Percentiles rank a stretch among this genome's conserved stretches.
phyloP scores from a whole-genome alignment of 2,888 invertebrate species.

The Trissoscelio sp. region DNA sequence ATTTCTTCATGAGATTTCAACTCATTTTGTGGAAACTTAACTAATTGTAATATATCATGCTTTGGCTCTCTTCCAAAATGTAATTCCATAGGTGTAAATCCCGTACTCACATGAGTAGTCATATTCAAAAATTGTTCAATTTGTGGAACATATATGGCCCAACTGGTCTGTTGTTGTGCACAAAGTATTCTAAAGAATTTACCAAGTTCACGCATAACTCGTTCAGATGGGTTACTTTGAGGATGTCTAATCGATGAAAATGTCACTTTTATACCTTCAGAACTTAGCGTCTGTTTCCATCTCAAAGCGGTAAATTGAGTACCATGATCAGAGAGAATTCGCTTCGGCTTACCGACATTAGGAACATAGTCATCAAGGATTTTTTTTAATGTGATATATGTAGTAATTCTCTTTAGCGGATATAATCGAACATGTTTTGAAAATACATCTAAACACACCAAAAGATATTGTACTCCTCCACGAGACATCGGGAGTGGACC shows the following conservation, averaged over 20 bases:
- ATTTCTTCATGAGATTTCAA: conserved; percentile 15
- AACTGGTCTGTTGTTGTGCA: conserved; percentile 15
- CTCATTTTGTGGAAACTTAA: conserved; percentile 16
- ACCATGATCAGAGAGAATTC: conserved; percentile 35
- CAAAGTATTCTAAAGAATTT: conserved; percentile 24
- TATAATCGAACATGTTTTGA: conserved; percentile 46
- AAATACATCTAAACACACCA: conserved; percentile 49
- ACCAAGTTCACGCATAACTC: conserved; percentile 27
- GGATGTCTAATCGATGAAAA: conserved; percentile 12
- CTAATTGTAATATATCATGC: neutral
- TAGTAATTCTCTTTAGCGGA: conserved; percentile 42
- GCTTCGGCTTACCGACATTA: conserved; percentile 6
- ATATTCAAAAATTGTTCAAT: conserved; percentile 23
- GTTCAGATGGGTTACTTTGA: conserved; percentile 2
- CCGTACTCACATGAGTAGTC: conserved; percentile 32
- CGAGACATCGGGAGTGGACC: conserved; percentile 49
- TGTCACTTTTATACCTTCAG: neutral
- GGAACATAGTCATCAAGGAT: conserved; percentile 15
- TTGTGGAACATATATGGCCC: conserved; percentile 5
- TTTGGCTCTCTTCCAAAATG: neutral
- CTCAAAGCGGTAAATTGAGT: conserved; percentile 6
- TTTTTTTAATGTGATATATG: neutral
- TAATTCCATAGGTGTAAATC: conserved; percentile 37
- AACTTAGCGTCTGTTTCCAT: neutral
- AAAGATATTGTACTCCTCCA: conserved; percentile 32